Evolutionary conservation across 2,797 vertebrate species (phyloP), one percentile per base, ranked within the genome.

Genomic region (Lycodopsis pacificus): DNA sequence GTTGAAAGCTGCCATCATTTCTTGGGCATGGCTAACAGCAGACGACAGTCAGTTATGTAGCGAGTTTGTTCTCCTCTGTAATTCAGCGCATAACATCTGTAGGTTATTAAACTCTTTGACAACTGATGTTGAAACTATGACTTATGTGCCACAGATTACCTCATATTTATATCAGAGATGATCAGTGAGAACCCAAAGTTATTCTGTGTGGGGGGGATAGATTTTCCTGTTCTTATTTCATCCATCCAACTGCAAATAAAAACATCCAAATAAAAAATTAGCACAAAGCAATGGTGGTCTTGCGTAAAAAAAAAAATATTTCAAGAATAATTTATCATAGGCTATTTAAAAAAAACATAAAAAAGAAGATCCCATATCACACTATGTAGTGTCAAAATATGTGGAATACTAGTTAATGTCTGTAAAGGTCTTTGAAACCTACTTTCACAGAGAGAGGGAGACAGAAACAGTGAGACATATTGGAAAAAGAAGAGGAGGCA

Each of bases 51-150:
- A 77, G 63, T 83, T 6, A 56, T 80, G 65, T 56, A 14, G 63
- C 75, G 53, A 25, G 40, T 80, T 84, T 81, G 75, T 75, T 61
- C 79, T 63, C 17, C 81, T 82, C 69, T 83, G 79, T 87, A 87
- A 91, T 80, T 84, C 79, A 67, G 63, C 48, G 69, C 64, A 13
- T 81, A 86, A 86, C 82, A 81, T 90, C 77, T 89, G 80, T 22
- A 73, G 53, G 79, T 77, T 86, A 84, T 87, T 86, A 87, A 82
- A 76, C 22, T 58, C 51, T 68, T 63, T 79, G 79, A 86, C 77
- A 87, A 81, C 30, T 20, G 36, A 83, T 64, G 86, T 53, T 70
- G 57, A 86, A 86, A 74, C 67, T 70, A 76, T 65, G 76, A 81
- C 59, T 76, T 77, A 63, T 71, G 73, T 34, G 57, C 71, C 48